Base-by-base conservation (phyloP, 1,140 invertebrate species). In the Drosophila sp. region DNA sequence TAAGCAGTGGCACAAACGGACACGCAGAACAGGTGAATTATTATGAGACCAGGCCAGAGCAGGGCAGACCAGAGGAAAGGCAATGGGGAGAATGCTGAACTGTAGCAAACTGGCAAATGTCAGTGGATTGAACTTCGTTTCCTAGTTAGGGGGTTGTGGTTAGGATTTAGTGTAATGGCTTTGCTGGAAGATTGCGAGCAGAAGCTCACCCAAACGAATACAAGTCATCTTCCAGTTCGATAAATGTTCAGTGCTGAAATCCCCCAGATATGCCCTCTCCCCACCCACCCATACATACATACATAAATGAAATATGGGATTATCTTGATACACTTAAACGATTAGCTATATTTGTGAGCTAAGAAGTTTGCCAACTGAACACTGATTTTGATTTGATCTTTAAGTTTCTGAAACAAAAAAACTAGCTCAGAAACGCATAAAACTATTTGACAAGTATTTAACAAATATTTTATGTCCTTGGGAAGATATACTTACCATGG, bases 11-110 rank as follows among this genome's bases (percentile, higher is more conserved):
- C 82, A 66, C 70, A 77, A 79, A 67, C 44, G 61, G 65, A 85
- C 66, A 85, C 54, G 62, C 56, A 69, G 81, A 77, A 50, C 81
- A 84, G 81, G 81, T 84, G 81, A 84, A 85, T 84, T 76, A 84
- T 80, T 84, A 76, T 11, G 2, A 30, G 29, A 29, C 17, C 17
- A 17, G 17, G 17, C 17, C 10, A n/a, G 17, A 17, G 29, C 6
- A 3, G n/a, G 1, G 10, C 1, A 11, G 11, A 30, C 10, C 7
- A 7, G 30, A 2, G 3, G 4, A 10, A 29, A 3, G 30, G 23
- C 8, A 41, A 30, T 67, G 54, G 56, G 32, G 57, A 67, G 57
- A 44, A 60, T n/a, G 33, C 62, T 38, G 50, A 60, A 55, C 61
- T 66, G 50, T 50, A 44, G 33, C 55, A 58, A 69, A 60, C 71